Base-by-base conservation (phyloP, 2,888 invertebrate species). In the Athalia cordata region DNA sequence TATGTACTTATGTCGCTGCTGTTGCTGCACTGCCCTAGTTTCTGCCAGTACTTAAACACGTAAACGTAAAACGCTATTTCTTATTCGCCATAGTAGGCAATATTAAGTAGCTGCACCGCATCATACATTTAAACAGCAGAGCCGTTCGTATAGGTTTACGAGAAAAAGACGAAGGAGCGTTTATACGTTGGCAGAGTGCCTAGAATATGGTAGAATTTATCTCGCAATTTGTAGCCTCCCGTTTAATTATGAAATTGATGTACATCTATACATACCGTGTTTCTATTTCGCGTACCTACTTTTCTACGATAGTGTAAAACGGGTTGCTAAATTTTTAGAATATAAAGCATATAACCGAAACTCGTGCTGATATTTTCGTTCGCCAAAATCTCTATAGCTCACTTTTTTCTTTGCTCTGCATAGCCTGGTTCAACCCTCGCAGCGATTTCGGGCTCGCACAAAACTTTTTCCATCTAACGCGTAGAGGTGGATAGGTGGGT, bases 401-500 rank as follows among this genome's bases (percentile, higher is more conserved):
- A 6, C 47, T 15, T 64, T 64, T 15, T 64, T 43, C n/a, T 64
- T 64, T 15, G 5, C 55, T 55, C 9, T 43, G 9, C 55, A n/a
- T n/a, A 55, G 55, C n/a, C 29, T 55, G 68, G n/a, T 15, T 52
- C 5, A 0, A 50, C 3, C 4, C 6, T 5, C 15, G 66, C 68
- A 55, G 52, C 43, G 55, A 68, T 68, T 68, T 47, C 8, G 64
- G 49, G 67, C 5, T 50, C n/a, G 15, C 67, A 7, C 5, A 29
- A 55, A 68, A 68, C 68, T 68, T 68, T 68, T 68, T 68, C 68
- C 68, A 68, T 68, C 68, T 49, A 49, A 47, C 49, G 49, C 47
- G 13, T 52, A 52, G 7, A 11, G 8, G 52, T 52, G 3, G 29
- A 29, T 29, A 29, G 29, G 29, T 29, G 29, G 29, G 29, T 29